Conservation (phyloP, 2,113 vertebrate genomes). For the Ploceus nigricollis region DNA sequence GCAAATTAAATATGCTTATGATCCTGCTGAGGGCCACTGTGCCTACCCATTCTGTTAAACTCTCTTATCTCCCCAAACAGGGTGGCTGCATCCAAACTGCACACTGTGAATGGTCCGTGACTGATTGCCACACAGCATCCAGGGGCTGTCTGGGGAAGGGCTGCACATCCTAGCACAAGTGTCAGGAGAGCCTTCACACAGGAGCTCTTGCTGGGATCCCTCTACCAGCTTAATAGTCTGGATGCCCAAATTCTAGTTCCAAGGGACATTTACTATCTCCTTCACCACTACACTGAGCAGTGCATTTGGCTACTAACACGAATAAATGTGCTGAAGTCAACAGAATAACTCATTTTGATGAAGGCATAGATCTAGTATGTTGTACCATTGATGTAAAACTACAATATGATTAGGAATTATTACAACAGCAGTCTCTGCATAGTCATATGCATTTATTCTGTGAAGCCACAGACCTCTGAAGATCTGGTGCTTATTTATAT, state of each 20-base stretch:
- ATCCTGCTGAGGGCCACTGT: background rate
- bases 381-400: background rate
- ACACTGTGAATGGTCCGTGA: background rate
- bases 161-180: background rate
- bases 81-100: background rate
- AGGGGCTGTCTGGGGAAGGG: background rate
- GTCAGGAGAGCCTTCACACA: background rate
- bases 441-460: background rate
- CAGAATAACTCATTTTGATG: background rate
- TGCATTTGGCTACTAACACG: background rate
- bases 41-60: background rate
- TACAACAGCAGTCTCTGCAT: background rate
- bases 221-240: background rate
- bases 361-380: background rate
- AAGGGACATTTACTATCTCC: background rate
- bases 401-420: background rate
- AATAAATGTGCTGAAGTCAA: background rate
- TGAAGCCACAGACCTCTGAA: background rate
- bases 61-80: background rate
- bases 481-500: background rate
- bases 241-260: background rate
- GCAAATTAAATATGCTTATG: background rate
- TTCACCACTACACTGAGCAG: background rate
- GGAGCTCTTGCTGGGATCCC: background rate
- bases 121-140: background rate